Evolutionary conservation across 2,797 vertebrate genomes (phyloP), one percentile per base, ranked within the genome.

Genomic region (Falco peregrinus): DNA sequence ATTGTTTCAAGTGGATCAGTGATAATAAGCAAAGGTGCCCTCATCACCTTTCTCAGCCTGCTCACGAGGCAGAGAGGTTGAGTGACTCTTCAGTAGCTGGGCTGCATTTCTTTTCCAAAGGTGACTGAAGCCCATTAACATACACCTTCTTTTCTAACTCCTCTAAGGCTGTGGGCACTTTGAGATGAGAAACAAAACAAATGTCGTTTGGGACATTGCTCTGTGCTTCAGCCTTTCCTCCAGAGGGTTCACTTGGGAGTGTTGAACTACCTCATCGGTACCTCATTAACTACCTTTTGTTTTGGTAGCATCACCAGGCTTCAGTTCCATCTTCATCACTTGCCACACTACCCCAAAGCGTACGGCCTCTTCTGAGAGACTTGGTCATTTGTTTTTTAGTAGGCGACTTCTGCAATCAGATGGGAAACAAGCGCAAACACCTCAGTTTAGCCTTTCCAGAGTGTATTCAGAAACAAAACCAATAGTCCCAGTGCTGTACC

Each of bases 221-320:
- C 51, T 8, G 9, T 65, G 80, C 65, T 88, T 95, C 67, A 61
- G 51, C 73, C 54, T 85, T 83, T 84, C 82, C 91, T 93, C 79
- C 88, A 81, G 92, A 92, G 90, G n/a, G 50, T 92, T 89, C 26
- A 3, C 84, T 91, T 87, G 86, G 90, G 86, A 79, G 35, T 86
- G 39, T 82, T 96, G 86, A 88, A 90, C 96, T 97, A 95, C 96
- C 96, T 97, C 96, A 83, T 96, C 84, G 57, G 64, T 13, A 41
- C 39, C 39, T 41, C 39, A 41, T 41, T 41, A 41, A 41, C 39
- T 41, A 13, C 93, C 90, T 79, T 91, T n/a, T 63, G 43, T 82
- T 93, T 70, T 63, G 51, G 63, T 80, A 90, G 67, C 84, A 60
- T 95, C 6, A 0, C 47, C 82, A 71, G 87, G 67, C 64, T 89